These are phyloP conservation scores for Cantharis rufa DNA, from an alignment of 2,888 invertebrate genomes.

Conservation along the genomic window DNA sequence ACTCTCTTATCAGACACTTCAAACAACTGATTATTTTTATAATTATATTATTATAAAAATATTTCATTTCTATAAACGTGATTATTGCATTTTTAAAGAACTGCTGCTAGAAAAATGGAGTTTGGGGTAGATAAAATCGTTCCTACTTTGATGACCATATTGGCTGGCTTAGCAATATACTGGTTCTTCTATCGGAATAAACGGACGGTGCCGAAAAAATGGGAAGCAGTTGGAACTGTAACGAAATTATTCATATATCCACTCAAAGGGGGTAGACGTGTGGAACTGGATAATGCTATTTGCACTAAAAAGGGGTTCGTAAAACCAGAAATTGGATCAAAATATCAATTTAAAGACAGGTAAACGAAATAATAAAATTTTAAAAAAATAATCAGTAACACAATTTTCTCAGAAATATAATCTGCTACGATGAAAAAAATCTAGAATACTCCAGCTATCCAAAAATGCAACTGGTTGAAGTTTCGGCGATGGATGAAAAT, in stretches of 20 bases:
- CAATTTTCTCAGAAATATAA: neutral
- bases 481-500: conserved; percentile 51
- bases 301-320: conserved; percentile 49
- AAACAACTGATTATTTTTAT: no score
- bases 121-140: no score
- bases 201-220: conserved; percentile 41
- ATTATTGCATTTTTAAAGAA: no score
- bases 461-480: conserved; percentile 55
- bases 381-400: no score
- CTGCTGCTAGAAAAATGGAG: no score
- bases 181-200: conserved; percentile 38
- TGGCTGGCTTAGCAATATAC: neutral
- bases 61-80: no score
- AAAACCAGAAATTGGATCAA: conserved; percentile 27
- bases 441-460: conserved; percentile 55
- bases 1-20: no score
- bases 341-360: neutral
- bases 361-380: neutral
- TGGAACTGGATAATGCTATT: conserved; percentile 41
- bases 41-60: no score
- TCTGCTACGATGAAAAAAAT: neutral
- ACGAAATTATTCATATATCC: conserved; percentile 51
- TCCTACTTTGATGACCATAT: neutral
- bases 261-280: conserved; percentile 53
- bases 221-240: conserved; percentile 49